phyloP scores from a whole-genome alignment of 2,888 invertebrate species.

The Himalopsyche japonica region DNA sequence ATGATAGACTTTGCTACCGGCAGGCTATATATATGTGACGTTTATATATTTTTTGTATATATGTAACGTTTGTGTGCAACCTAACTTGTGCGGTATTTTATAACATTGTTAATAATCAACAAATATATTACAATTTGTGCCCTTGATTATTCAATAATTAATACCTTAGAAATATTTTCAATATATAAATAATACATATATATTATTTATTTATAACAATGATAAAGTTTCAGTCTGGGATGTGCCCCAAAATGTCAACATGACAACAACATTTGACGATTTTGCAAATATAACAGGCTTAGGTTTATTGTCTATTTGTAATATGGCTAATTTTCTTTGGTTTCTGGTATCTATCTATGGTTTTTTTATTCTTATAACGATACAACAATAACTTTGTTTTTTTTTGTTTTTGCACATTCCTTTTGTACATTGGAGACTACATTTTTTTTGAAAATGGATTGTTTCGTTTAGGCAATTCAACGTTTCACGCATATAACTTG shows the following conservation, averaged over 20 bases:
- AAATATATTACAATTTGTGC: constrained; percentile 26
- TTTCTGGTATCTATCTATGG: constrained; percentile 4
- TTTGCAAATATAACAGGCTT: constrained; percentile 35
- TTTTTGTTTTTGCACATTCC: constrained; percentile 8
- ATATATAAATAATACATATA: neutral
- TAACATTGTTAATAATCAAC: constrained; percentile 15
- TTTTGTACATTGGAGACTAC: constrained; percentile 4
- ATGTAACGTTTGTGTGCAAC: neutral
- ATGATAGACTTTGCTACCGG: neutral
- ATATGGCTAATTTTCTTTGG: constrained; percentile 36
- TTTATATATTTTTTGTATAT: neutral
- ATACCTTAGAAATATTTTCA: constrained; percentile 10
- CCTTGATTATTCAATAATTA: constrained; percentile 25
- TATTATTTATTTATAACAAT: constrained; percentile 23
- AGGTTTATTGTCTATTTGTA: constrained; percentile 36
- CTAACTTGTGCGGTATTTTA: constrained; percentile 14
- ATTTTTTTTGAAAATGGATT: neutral
- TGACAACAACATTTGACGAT: constrained; percentile 25
- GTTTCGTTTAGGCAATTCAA: neutral
- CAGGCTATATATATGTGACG: neutral
- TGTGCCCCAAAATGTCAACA: constrained; percentile 30
- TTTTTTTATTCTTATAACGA: constrained; percentile 15
- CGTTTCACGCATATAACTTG: neutral
- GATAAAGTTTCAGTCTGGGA: constrained; percentile 38
- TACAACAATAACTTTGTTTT: constrained; percentile 9